Base-by-base conservation (phyloP, 2,888 invertebrate species). In the Zygaena filipendulae region DNA sequence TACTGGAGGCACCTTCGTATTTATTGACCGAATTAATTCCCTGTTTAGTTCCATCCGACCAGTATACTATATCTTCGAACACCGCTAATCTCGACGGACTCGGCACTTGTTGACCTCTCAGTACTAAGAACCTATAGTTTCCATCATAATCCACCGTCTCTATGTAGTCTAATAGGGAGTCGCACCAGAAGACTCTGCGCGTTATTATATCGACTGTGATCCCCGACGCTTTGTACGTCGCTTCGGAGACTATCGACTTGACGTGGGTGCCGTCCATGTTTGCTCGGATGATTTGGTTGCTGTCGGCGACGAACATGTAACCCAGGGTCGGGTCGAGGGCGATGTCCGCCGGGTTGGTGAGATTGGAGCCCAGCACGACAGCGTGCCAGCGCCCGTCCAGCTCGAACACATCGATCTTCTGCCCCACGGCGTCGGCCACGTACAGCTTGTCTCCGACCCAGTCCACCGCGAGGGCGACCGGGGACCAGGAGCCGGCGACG, bases 371-470 rank as follows among this genome's bases (percentile, higher is more conserved):
- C 1, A 98, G 77, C 0, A 94, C 93, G 7, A 97, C 92, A 0
- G 95, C 95, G 58, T 97, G 94, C 79, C 88, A 88, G 29, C 88
- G 83, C 0, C 92, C 93, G 45, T 88, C 89, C 42, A 96, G 74
- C 60, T 95, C 95, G 56, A 96, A 93, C 1, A 98, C 90, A 58
- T 97, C 97, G 32, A 99, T 89, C 56, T 77, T 95, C 61, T 95
- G 93, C 0, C 95, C 95, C 11, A 95, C 84, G 11, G 91, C 87
- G 63, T 98, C 97, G 0, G 94, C 94, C 11, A 97, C 92, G 69
- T 97, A 98, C 5, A 99, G 82, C 61, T 97, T 97, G 61, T 95
- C 91, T 0, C 95, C 95, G 22, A 98, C 87, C 95, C 97, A 99
- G 74, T 98, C 98, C 9, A 97, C 91, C 5, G 98, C 97, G 26